Percentiles rank a stretch among this genome's conserved stretches.
Evolutionary conservation across 2,888 invertebrate species (phyloP).

Genomic region (Cataglyphis albicans): DNA sequence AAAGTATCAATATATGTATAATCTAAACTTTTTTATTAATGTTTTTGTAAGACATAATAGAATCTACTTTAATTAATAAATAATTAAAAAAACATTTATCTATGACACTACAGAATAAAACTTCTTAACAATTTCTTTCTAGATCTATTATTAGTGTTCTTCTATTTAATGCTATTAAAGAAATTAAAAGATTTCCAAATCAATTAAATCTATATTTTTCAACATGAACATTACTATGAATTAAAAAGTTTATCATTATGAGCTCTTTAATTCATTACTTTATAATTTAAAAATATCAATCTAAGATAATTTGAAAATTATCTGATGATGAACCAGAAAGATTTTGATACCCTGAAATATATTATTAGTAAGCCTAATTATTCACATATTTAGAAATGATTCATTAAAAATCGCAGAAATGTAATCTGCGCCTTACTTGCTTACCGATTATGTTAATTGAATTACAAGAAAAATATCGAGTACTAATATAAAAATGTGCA

Average conservation of each 20-base stretch:
- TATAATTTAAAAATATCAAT: slow-evolving; percentile 14
- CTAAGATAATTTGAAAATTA: background rate
- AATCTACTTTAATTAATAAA: slow-evolving; percentile 61
- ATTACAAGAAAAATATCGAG: slow-evolving; percentile 45
- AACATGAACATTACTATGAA: slow-evolving; percentile 14
- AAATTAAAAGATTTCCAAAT: slow-evolving; percentile 63
- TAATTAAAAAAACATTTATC: slow-evolving; percentile 56
- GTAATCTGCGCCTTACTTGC: slow-evolving; percentile 10
- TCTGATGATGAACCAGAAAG: slow-evolving; percentile 59
- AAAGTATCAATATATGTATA: background rate
- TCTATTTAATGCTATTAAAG: slow-evolving; percentile 70
- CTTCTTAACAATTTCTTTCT: slow-evolving; percentile 71
- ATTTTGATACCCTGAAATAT: slow-evolving; percentile 76
- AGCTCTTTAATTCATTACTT: background rate
- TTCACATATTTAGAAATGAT: slow-evolving; percentile 60
- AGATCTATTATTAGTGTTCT: slow-evolving; percentile 73
- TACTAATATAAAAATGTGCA: background rate
- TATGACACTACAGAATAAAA: slow-evolving; percentile 66
- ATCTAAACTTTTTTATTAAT: slow-evolving; percentile 50
- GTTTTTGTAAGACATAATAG: slow-evolving; percentile 56
- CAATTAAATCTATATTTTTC: slow-evolving; percentile 22
- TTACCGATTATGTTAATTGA: slow-evolving; percentile 40
- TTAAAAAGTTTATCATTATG: background rate
- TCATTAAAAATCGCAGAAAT: slow-evolving; percentile 54
- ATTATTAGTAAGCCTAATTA: slow-evolving; percentile 69